Evolutionary conservation across 2,888 invertebrate genomes (phyloP).

Genomic region (Theretra japonica): DNA sequence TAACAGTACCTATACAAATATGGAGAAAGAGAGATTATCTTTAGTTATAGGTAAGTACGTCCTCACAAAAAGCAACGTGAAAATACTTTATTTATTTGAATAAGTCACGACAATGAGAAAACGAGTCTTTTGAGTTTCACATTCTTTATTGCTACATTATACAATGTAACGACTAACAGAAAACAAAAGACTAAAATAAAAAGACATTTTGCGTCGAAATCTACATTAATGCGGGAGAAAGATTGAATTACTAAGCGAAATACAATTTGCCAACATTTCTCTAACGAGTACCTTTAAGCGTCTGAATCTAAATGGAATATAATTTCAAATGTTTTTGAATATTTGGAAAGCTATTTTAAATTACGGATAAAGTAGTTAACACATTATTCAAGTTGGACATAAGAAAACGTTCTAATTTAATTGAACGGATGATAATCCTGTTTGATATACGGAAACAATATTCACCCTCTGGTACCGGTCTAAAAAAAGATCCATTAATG

Average conservation of each 20-base stretch:
- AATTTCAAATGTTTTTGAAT: background rate
- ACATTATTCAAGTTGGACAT: background rate
- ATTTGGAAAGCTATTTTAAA: background rate
- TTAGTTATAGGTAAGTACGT: background rate
- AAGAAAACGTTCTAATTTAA: too few species aligned
- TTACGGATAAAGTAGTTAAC: background rate
- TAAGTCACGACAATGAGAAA: background rate
- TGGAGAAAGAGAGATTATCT: background rate
- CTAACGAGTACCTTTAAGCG: background rate
- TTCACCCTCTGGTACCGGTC: background rate
- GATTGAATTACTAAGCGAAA: constrained; percentile 7
- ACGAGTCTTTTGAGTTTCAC: background rate
- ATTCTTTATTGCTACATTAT: constrained; percentile 1
- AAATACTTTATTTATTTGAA: background rate
- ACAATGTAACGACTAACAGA: background rate
- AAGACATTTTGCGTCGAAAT: constrained; percentile 9
- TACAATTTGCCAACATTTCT: background rate
- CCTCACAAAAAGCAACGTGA: background rate
- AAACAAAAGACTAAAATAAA: constrained; percentile 2
- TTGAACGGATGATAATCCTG: background rate
- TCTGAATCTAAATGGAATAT: background rate
- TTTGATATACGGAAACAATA: background rate
- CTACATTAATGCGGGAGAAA: constrained; percentile 10
- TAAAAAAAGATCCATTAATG: background rate
- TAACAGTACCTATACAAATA: too few species aligned